Evolutionary conservation across 2,888 invertebrate genomes (phyloP).

Genomic region (Pomacea canaliculata): DNA sequence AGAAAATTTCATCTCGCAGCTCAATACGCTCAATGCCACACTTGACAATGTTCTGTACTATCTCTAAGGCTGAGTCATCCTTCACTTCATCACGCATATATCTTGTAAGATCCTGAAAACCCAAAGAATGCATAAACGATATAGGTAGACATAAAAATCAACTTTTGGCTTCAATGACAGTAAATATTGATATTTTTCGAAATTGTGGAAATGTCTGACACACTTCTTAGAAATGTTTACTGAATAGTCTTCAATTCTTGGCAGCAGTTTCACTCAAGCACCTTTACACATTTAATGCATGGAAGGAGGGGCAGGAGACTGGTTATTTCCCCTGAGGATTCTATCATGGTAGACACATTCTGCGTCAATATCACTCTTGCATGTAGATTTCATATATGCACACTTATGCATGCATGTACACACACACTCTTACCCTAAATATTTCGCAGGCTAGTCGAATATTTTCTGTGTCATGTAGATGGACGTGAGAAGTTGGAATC

Average conservation of each 20-base stretch:
- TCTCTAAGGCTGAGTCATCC: constrained; percentile 70
- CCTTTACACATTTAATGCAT: too few relatives aligned
- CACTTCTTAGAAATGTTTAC: too few relatives aligned
- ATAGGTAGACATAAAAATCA: neutral
- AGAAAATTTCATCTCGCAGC: constrained; percentile 88
- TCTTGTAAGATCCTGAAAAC: constrained; percentile 84
- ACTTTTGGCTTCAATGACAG: neutral
- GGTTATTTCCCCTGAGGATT: too few relatives aligned
- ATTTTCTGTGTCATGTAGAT: constrained; percentile 95
- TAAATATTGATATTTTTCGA: neutral
- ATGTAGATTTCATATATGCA: neutral
- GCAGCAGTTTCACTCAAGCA: too few relatives aligned
- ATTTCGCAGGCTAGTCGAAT: constrained; percentile 89
- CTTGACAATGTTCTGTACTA: constrained; percentile 54
- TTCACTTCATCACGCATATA: constrained; percentile 91
- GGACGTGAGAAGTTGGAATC: constrained; percentile 93
- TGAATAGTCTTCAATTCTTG: too few relatives aligned
- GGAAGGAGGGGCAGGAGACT: too few relatives aligned
- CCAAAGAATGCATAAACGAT: neutral
- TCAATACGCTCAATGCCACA: constrained; percentile 92
- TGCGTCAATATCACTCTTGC: too few relatives aligned
- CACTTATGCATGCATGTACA: neutral
- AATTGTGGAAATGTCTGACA: too few relatives aligned
- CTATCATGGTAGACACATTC: too few relatives aligned
- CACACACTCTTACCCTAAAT: constrained; percentile 78